Conservation (phyloP, 1,140 invertebrate genomes). For the Hetaerina americana region DNA sequence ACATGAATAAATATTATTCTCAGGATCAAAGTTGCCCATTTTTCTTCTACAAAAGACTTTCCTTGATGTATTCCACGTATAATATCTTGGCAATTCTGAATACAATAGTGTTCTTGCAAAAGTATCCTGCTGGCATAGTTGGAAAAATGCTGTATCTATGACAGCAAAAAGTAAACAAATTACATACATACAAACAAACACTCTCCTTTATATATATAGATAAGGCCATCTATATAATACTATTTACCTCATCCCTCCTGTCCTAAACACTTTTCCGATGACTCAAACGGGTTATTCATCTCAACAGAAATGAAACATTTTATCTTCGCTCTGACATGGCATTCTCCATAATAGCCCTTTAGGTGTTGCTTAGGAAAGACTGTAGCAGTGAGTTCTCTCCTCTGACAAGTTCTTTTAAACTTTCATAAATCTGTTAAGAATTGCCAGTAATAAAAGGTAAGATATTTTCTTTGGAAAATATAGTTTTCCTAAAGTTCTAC, state of each 20-base stretch:
- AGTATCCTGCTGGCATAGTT: too few species aligned
- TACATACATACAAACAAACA: too few species aligned
- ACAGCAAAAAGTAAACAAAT: too few species aligned
- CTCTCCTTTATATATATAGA: too few species aligned
- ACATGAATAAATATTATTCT: too few species aligned
- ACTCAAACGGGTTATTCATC: background rate
- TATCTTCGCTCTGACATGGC: background rate
- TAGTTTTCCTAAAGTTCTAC: background rate
- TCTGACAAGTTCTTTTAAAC: background rate
- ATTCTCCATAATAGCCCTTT: background rate
- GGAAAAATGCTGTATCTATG: too few species aligned
- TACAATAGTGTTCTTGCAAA: too few species aligned
- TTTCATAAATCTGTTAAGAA: background rate
- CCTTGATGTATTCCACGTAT: too few species aligned
- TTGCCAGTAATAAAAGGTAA: background rate
- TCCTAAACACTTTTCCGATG: background rate
- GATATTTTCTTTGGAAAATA: background rate
- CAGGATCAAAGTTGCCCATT: too few species aligned
- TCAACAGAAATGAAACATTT: background rate
- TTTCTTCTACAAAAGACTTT: too few species aligned
- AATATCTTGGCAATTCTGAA: too few species aligned
- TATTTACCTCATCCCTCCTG: background rate
- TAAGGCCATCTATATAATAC: background rate
- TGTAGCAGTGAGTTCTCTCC: background rate
- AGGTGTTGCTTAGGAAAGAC: background rate